Conservation (phyloP, 2,113 vertebrate genomes). For the Corythoichthys intestinalis region DNA sequence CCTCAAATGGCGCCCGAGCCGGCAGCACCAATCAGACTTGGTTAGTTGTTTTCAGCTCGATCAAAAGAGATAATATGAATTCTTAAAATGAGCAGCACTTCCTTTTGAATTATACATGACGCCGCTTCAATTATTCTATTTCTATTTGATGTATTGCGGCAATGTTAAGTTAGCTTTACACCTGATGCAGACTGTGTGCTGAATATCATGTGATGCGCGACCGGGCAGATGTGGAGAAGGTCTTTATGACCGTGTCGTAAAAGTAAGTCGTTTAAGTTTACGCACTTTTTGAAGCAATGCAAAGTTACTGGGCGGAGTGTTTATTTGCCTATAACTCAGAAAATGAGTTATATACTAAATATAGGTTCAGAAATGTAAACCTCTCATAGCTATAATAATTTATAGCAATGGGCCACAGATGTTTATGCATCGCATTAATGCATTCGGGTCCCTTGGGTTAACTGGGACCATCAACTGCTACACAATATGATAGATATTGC, state of each 20-base stretch:
- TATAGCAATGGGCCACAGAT: slow-evolving; percentile 1
- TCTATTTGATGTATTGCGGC: not conserved
- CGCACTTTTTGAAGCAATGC: slow-evolving; percentile 42
- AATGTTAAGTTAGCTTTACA: slow-evolving; percentile 16
- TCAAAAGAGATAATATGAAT: slow-evolving; percentile 41
- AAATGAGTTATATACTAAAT: slow-evolving; percentile 8
- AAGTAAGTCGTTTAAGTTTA: slow-evolving; percentile 44
- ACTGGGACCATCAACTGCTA: slow-evolving; percentile 8
- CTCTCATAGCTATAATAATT: slow-evolving; percentile 11
- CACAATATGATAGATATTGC: too few species aligned
- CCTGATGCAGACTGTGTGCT: slow-evolving; percentile 14
- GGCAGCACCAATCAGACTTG: slow-evolving; percentile 22
- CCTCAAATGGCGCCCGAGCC: slow-evolving; percentile 21
- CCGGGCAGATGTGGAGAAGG: slow-evolving; percentile 47
- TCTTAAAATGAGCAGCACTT: slow-evolving; percentile 39
- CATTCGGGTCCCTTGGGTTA: not conserved
- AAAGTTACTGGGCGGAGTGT: slow-evolving; percentile 11
- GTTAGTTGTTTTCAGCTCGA: slow-evolving; percentile 32
- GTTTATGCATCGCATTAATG: slow-evolving; percentile 11
- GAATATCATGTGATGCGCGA: too few species aligned
- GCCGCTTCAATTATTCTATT: slow-evolving; percentile 9
- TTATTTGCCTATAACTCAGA: slow-evolving; percentile 12
- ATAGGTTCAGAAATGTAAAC: slow-evolving; percentile 2
- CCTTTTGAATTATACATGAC: slow-evolving; percentile 36
- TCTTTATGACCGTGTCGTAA: slow-evolving; percentile 52